Percentiles rank a stretch among this genome's conserved stretches.
These are phyloP conservation scores for Drosophila aldrichi DNA, from an alignment of 2,888 invertebrate species.

Conservation along the genomic window DNA sequence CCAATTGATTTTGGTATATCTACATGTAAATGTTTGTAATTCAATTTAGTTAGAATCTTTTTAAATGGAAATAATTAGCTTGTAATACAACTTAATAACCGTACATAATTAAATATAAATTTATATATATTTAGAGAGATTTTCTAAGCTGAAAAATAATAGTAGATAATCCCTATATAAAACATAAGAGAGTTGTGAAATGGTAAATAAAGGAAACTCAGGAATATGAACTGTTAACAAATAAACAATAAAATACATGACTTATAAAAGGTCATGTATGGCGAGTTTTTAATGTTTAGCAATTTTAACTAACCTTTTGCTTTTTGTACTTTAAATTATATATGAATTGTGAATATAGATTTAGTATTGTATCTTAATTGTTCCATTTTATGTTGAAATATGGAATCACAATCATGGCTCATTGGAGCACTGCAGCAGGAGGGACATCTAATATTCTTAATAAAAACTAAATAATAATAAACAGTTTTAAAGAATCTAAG, in stretches of 20 bases:
- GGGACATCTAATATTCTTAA: not conserved
- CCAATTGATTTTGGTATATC: not conserved
- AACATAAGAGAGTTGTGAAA: not conserved
- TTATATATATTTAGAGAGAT: not conserved
- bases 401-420: not conserved
- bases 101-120: not conserved
- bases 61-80: not conserved
- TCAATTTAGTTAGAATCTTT: slow-evolving; percentile 8
- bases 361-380: not conserved
- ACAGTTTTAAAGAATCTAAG: not conserved
- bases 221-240: slow-evolving; percentile 6
- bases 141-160: slow-evolving; percentile 4
- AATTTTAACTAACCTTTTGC: not conserved
- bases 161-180: slow-evolving; percentile 1
- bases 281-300: not conserved
- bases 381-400: not conserved
- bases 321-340: not conserved
- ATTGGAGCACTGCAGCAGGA: not conserved
- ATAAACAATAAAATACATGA: not conserved
- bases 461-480: not conserved
- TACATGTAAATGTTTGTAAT: not conserved
- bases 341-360: slow-evolving; percentile 2
- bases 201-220: not conserved
- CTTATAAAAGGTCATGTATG: not conserved
- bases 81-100: not conserved